A percentile compares a stretch with the other conserved stretches of the same genome.
Conservation (phyloP, 2,888 invertebrate genomes). For the Tillus elongatus region DNA sequence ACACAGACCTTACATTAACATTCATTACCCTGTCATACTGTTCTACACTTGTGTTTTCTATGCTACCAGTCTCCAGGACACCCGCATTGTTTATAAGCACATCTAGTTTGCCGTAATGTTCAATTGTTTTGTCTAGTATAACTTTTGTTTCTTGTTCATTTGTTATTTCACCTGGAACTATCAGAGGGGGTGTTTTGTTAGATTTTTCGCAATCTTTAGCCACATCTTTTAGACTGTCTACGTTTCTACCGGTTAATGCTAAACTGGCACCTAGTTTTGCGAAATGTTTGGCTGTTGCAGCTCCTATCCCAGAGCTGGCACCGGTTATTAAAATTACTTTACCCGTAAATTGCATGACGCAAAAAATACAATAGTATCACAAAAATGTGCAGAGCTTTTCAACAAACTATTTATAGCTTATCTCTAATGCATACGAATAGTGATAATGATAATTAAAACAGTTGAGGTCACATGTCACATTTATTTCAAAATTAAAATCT, state of each 20-base stretch:
- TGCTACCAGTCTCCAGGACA: slow-evolving; percentile 67
- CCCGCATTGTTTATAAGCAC: slow-evolving; percentile 89
- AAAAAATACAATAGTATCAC: too few relatives aligned
- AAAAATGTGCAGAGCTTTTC: too few relatives aligned
- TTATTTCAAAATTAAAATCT: too few relatives aligned
- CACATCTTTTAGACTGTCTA: slow-evolving; percentile 55
- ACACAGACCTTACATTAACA: slow-evolving; percentile 75
- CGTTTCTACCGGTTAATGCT: slow-evolving; percentile 64
- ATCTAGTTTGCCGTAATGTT: slow-evolving; percentile 68
- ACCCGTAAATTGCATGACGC: slow-evolving; percentile 53
- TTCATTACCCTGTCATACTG: slow-evolving; percentile 87
- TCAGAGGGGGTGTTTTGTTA: slow-evolving; percentile 43
- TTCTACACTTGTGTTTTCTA: slow-evolving; percentile 76
- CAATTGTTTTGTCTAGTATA: slow-evolving; percentile 62
- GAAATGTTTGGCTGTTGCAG: slow-evolving; percentile 68
- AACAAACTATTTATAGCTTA: too few relatives aligned
- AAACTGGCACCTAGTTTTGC: slow-evolving; percentile 66
- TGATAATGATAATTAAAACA: too few relatives aligned
- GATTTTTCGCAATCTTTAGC: slow-evolving; percentile 48
- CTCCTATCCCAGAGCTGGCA: slow-evolving; percentile 80
- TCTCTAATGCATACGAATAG: too few relatives aligned
- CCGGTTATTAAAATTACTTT: slow-evolving; percentile 71
- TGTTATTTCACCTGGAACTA: slow-evolving; percentile 61
- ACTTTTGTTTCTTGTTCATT: slow-evolving; percentile 64
- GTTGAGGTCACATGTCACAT: too few relatives aligned